Base-by-base conservation (phyloP, 2,888 invertebrate genomes). In the Tinea trinotella region DNA sequence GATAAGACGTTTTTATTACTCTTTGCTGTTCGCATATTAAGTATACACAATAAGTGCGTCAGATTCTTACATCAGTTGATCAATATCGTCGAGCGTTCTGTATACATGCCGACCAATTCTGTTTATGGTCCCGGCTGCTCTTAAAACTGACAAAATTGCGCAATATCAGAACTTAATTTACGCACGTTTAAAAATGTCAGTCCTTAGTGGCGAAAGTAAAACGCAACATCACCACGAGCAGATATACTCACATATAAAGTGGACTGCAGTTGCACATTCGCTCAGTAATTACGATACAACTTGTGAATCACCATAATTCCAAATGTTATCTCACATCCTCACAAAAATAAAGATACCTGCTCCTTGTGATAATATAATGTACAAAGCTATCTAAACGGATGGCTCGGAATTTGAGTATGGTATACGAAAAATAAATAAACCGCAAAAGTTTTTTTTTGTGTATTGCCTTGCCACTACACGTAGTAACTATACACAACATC, bases 1-100 rank as follows among this genome's bases (percentile, higher is more conserved):
- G 64, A 65, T 70, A 71, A 67, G 65, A 64, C 62, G 62, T 55
- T 68, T 69, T 68, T 68, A 71, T 69, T 66, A 64, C 63, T 61
- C 59, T 67, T 64, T 63, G 63, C 61, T 60, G 66, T 52, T 65
- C 61, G 63, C 62, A 68, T 70, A 65, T 65, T 65, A 65, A 65
- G 63, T n/a, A n/a, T n/a, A n/a, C 57, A 57, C 55, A 12, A 17
- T 50, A 24, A 50, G 50, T 50, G 24, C 50, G 24, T 24, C 20
- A 10, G 50, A 24, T 12, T 22, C 50, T 50, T 24, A 50, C 50
- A 24, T 24, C 50, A 50, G 50, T 24, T 24, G 50, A 50, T 50
- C 50, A 50, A 50, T 24, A 50, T 50, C 50, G 22, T 50, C 3
- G n/a, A 48, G 20, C n/a, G 12, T 20, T 48, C 48, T 4, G 48